Evolutionary conservation across 2,113 vertebrate species (phyloP).

Genomic region (Tenrec ecaudatus): DNA sequence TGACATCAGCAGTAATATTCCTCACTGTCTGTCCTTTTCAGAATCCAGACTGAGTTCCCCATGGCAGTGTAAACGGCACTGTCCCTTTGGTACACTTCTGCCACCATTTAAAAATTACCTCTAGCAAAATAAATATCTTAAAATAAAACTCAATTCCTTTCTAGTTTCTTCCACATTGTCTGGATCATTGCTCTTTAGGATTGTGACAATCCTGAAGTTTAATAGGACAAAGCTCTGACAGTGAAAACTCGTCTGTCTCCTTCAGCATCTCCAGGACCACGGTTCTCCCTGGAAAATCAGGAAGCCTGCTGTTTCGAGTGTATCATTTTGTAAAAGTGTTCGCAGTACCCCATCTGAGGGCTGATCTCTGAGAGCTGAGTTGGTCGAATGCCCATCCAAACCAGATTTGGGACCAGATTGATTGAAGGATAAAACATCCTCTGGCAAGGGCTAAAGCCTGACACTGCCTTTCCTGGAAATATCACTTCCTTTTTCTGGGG

Average conservation of each 20-base stretch:
- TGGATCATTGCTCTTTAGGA: background rate
- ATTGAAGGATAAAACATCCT: background rate
- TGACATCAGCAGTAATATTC: too few species aligned
- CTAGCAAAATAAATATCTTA: background rate
- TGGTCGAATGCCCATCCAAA: background rate
- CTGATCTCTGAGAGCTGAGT: background rate
- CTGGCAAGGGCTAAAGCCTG: background rate
- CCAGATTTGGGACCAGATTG: background rate
- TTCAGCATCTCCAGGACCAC: background rate
- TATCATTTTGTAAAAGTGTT: background rate
- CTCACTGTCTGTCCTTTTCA: too few species aligned
- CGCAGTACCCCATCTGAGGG: too few species aligned
- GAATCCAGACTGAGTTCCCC: too few species aligned
- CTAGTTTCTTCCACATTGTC: background rate
- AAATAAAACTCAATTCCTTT: background rate
- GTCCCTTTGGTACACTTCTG: too few species aligned
- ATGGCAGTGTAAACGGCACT: too few species aligned
- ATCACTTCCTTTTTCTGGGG: background rate
- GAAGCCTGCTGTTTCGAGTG: fast-evolving
- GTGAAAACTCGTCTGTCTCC: background rate
- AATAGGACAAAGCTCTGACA: background rate
- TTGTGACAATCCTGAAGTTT: background rate
- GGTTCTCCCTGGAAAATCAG: background rate
- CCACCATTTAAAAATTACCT: too few species aligned
- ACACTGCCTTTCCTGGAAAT: background rate